A percentile compares a stretch with the other conserved stretches of the same genome.
Conservation (phyloP, 92 coral and sea anemone genomes). For the Montipora capitata region DNA sequence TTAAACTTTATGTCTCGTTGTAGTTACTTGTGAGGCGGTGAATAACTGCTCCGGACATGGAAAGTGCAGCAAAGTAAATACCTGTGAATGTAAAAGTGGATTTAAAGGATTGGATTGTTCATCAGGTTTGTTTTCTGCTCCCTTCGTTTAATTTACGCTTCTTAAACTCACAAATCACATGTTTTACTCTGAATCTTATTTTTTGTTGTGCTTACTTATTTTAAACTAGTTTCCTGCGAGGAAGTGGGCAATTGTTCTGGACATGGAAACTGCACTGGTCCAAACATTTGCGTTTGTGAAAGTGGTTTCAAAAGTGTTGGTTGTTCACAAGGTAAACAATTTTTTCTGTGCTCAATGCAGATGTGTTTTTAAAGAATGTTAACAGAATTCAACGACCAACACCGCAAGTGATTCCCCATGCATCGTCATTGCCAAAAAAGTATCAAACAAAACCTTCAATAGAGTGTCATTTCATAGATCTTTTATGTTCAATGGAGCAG, state of each 20-base stretch:
- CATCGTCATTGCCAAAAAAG: too few species aligned
- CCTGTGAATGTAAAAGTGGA: constrained; percentile 70
- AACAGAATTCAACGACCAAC: too few species aligned
- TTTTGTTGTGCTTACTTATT: neutral
- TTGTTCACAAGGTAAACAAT: constrained; percentile 75
- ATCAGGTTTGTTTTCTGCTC: constrained; percentile 44
- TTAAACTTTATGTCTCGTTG: too few species aligned
- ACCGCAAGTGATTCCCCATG: too few species aligned
- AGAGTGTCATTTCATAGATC: too few species aligned
- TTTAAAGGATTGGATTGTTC: constrained; percentile 77
- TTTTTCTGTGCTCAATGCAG: neutral
- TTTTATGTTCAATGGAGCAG: too few species aligned
- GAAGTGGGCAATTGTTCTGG: constrained; percentile 71
- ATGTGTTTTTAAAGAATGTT: neutral
- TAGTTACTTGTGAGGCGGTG: constrained; percentile 67
- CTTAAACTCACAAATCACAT: too few species aligned
- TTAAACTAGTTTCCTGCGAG: constrained; percentile 52
- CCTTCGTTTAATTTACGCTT: too few species aligned
- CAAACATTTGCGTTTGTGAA: constrained; percentile 70
- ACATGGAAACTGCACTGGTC: constrained; percentile 75
- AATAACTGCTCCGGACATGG: constrained; percentile 83
- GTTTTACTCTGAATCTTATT: neutral
- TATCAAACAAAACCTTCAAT: too few species aligned
- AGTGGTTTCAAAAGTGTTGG: constrained; percentile 70
- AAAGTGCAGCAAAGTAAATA: constrained; percentile 58